phyloP scores from a whole-genome alignment of 64 coral and sea anemone species.

The Trachythela sp. region DNA sequence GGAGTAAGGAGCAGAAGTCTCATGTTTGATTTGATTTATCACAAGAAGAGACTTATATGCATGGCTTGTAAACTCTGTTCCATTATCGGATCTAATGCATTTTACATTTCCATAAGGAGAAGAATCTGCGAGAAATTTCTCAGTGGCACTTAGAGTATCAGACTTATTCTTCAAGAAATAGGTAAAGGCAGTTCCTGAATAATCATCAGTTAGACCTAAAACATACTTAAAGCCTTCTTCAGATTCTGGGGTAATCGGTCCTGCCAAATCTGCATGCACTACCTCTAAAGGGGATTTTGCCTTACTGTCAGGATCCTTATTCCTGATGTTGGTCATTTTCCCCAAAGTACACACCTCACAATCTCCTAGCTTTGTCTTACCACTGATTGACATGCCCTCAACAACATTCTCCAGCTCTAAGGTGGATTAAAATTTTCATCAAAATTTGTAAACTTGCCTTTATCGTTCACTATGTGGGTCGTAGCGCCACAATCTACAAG shows the following conservation, averaged over 20 bases:
- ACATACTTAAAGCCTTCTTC: background rate
- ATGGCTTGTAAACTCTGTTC: slow-evolving; percentile 1
- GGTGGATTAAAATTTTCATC: background rate
- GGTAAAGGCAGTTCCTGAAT: background rate
- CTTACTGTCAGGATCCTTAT: background rate
- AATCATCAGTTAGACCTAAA: slow-evolving; percentile 22
- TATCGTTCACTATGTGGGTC: background rate
- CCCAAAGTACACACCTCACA: too few species aligned
- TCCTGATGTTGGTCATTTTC: background rate
- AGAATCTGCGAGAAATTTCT: slow-evolving; percentile 25
- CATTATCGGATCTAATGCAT: slow-evolving; percentile 23
- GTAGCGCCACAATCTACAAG: background rate
- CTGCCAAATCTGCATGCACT: slow-evolving; percentile 2
- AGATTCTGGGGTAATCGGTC: background rate
- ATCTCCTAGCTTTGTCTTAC: too few species aligned
- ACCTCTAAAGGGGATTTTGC: background rate
- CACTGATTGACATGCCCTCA: background rate
- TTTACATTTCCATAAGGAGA: slow-evolving; percentile 6
- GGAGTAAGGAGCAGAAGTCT: background rate
- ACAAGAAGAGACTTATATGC: background rate
- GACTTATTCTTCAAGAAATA: slow-evolving; percentile 34
- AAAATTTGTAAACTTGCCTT: background rate
- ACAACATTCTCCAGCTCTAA: background rate
- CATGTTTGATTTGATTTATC: background rate
- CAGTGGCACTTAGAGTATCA: background rate